Evolutionary conservation across 1,140 invertebrate species (phyloP), one percentile per base, ranked within the genome.

Genomic region (Drosophila kohkoa): DNA sequence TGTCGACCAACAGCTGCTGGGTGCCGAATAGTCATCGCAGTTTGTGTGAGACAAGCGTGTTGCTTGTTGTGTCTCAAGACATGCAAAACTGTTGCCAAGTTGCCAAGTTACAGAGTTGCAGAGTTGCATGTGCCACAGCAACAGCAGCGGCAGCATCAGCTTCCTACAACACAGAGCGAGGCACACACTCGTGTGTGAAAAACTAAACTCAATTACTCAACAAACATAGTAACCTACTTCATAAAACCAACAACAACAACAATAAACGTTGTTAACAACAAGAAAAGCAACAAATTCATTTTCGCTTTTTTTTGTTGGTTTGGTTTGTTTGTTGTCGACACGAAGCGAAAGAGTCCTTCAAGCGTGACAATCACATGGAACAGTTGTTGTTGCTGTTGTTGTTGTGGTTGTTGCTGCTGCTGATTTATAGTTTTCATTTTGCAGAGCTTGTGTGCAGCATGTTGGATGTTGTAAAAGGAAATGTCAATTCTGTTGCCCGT

Each of bases 401-500:
- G 62, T 11, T 48, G 64, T n/a, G 48, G 58, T 28, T 30, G 81
- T 16, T 57, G 81, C 28, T 81, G 78, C 62, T 77, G 79, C 85
- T 88, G 83, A 88, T 89, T 88, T 88, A 88, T 88, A 87, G 83
- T 88, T 88, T 88, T 89, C 81, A 88, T 85, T 88, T 89, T 89
- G 77, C 85, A 83, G 64, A 75, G 78, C 75, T 85, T 85, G 81
- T 74, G 68, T 74, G 68, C 54, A 72, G 74, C 38, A 73, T 80
- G 70, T 88, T 87, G 77, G 74, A 89, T 89, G 85, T 89, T 89
- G 85, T 85, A 89, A 89, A 89, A 89, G 85, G 85, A 89, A 89
- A 89, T 89, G 85, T 89, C 85, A 89, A 89, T 89, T 89, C 75
- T 76, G 85, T 69, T 88, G 83, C 64, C 85, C 81, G 81, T 69